These are phyloP conservation scores for Mormyrus hasselquistii DNA, from an alignment of 2,797 vertebrate genomes.

Conservation along the genomic window DNA sequence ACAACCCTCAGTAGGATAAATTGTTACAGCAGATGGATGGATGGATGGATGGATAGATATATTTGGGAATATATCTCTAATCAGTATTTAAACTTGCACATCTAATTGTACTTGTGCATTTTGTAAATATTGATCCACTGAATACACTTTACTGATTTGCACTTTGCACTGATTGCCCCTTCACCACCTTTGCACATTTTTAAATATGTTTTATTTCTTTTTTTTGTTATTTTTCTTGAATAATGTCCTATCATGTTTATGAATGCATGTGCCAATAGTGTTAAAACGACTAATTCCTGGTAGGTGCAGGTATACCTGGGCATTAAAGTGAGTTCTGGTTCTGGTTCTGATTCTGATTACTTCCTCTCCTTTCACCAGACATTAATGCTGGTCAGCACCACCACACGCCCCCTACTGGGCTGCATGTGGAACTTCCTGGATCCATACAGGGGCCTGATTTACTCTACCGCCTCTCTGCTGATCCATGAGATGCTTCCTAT, in stretches of 20 bases:
- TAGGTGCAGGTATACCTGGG: neutral
- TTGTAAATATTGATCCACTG: neutral
- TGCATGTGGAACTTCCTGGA: slow-evolving; percentile 71
- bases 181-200: neutral
- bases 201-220: neutral
- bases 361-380: slow-evolving; percentile 42
- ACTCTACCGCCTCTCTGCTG: slow-evolving; percentile 64
- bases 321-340: neutral
- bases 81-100: neutral
- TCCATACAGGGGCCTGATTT: slow-evolving; percentile 54
- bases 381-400: slow-evolving; percentile 68
- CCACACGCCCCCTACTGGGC: slow-evolving; percentile 65
- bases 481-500: slow-evolving; percentile 68
- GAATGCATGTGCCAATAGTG: neutral
- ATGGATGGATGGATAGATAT: neutral
- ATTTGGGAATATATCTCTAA: neutral
- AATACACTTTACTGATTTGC: neutral
- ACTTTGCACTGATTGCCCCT: too few species aligned
- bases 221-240: neutral
- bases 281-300: neutral
- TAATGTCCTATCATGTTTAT: neutral
- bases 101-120: neutral
- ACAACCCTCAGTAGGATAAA: neutral
- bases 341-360: neutral
- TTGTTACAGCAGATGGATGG: neutral